These are phyloP conservation scores for Halcyon badia DNA, from an alignment of 2,797 vertebrate genomes.

Conservation along the genomic window DNA sequence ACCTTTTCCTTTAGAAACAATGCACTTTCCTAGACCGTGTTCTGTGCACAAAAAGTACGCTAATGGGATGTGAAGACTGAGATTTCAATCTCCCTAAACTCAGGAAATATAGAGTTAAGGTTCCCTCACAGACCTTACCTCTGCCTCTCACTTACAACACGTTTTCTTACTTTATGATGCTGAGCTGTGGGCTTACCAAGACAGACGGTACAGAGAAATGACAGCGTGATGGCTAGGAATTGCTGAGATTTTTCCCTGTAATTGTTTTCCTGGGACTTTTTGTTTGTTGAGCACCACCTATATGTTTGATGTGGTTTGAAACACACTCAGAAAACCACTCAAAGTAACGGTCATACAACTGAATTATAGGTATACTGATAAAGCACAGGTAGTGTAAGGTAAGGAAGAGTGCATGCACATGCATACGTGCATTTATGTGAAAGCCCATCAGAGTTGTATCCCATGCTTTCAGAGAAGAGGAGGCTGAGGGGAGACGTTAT, in stretches of 20 bases:
- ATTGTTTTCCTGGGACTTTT: background rate
- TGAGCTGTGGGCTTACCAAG: background rate
- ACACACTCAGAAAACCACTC: background rate
- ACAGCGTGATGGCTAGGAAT: background rate
- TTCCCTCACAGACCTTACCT: conserved; percentile 9
- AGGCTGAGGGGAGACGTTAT: too few relatives aligned
- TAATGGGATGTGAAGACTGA: background rate
- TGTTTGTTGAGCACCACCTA: background rate
- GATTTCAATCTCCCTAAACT: background rate
- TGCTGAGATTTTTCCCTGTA: background rate
- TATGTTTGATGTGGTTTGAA: background rate
- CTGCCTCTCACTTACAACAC: background rate
- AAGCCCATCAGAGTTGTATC: background rate
- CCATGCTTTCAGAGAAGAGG: background rate
- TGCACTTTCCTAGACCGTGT: background rate
- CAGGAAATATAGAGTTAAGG: conserved; percentile 19
- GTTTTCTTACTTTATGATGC: background rate
- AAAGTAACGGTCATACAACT: background rate
- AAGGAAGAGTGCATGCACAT: background rate
- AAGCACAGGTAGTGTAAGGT: background rate
- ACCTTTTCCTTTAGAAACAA: conserved; percentile 69
- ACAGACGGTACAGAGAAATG: background rate
- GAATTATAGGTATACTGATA: background rate
- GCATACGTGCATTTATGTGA: background rate
- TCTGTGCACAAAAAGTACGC: background rate